phyloP scores from a whole-genome alignment of 2,888 invertebrate genomes.

The Calameuta idolon region DNA sequence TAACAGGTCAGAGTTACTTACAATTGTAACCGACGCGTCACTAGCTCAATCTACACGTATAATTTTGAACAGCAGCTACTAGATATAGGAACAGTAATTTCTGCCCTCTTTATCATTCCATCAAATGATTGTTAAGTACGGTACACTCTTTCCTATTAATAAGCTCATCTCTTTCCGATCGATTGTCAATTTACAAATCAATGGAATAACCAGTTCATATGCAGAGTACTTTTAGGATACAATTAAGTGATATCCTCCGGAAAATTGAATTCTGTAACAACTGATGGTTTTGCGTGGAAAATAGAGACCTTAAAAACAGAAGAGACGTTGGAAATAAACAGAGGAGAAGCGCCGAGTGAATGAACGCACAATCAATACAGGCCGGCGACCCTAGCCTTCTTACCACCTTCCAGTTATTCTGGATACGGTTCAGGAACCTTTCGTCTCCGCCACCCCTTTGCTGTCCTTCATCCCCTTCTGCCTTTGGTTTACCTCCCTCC shows the following conservation, averaged over 20 bases:
- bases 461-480: not conserved
- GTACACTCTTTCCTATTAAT: not conserved
- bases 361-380: conserved; percentile 10
- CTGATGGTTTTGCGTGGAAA: not conserved
- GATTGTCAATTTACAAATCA: not conserved
- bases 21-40: not conserved
- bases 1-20: not conserved
- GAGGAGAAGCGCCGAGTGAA: not conserved
- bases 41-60: not conserved
- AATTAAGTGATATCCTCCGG: not conserved
- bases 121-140: not conserved
- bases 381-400: not conserved
- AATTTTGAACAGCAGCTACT: not conserved
- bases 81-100: not conserved
- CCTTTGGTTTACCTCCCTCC: not conserved
- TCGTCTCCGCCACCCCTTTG: not conserved
- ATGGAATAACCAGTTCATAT: not conserved
- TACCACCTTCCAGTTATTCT: not conserved
- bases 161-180: not conserved
- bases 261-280: not conserved
- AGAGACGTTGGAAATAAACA: not conserved
- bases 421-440: conserved; percentile 5
- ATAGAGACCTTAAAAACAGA: not conserved
- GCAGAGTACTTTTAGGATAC: not conserved
- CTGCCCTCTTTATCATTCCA: too few relatives aligned